A percentile compares a stretch with the other conserved stretches of the same genome.
These are phyloP conservation scores for Centrocercus urophasianus DNA, from an alignment of 2,113 vertebrate genomes.

Conservation along the genomic window DNA sequence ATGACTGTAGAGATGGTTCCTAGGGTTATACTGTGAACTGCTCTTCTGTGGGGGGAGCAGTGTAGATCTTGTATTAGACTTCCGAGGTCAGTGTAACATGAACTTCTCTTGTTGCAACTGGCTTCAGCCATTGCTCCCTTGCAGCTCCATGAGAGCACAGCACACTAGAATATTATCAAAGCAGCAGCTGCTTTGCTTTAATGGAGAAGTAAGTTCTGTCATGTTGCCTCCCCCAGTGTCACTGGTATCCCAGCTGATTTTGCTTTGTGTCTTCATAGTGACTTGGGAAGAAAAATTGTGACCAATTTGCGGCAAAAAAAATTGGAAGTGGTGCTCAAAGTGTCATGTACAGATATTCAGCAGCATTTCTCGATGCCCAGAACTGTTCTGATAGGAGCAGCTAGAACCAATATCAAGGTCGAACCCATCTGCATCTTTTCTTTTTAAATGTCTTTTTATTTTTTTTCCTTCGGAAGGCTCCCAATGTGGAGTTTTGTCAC, in stretches of 20 bases:
- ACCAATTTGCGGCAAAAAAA: background rate
- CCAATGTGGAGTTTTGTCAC: background rate
- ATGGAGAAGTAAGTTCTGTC: constrained; percentile 9
- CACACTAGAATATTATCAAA: background rate
- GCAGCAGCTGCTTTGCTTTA: background rate
- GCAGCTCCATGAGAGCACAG: background rate
- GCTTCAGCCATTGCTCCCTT: background rate
- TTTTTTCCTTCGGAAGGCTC: constrained; percentile 16
- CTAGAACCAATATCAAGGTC: background rate
- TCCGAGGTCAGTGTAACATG: constrained; percentile 1
- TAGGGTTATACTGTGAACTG: background rate
- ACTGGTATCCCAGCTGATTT: background rate
- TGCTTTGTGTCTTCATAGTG: background rate
- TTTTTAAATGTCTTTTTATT: background rate
- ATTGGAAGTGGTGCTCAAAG: background rate
- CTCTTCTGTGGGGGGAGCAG: background rate
- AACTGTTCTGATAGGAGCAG: background rate
- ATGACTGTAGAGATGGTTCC: background rate
- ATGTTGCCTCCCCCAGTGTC: background rate
- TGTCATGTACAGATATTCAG: background rate
- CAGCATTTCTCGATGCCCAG: background rate
- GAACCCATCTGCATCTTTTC: background rate
- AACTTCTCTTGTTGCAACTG: background rate
- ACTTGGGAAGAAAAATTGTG: background rate
- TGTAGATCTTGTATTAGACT: constrained; percentile 15